A percentile compares a stretch with the other conserved stretches of the same genome.
These are phyloP conservation scores for Mionectes olivaceus DNA, from an alignment of 2,797 vertebrate species.

Conservation along the genomic window DNA sequence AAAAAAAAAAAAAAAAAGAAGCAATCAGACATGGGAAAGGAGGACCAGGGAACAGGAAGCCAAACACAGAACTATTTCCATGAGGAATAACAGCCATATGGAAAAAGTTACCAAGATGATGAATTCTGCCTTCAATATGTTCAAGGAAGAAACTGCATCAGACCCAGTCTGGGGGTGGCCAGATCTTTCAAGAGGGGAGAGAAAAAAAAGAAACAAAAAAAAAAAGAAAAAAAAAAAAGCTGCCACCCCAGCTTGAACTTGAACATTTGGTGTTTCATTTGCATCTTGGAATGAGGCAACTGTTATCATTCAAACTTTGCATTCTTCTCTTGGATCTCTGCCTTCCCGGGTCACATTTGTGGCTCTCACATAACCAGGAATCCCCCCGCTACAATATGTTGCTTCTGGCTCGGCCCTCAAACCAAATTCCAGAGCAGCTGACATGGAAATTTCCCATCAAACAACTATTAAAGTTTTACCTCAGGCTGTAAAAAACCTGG, in stretches of 20 bases:
- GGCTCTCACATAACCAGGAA: slow-evolving; percentile 73
- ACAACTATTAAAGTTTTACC: slow-evolving; percentile 55
- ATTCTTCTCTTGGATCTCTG: slow-evolving; percentile 57
- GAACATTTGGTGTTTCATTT: slow-evolving; percentile 74
- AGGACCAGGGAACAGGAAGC: slow-evolving; percentile 50
- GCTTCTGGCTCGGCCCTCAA: slow-evolving; percentile 57
- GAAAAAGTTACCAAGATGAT: slow-evolving; percentile 69
- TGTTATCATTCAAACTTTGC: slow-evolving; percentile 60
- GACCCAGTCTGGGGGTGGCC: slow-evolving; percentile 64
- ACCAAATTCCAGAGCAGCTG: slow-evolving; percentile 67
- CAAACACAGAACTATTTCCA: slow-evolving; percentile 62
- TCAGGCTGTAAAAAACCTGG: slow-evolving; percentile 42
- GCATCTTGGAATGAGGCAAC: slow-evolving; percentile 63
- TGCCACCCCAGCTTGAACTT: slow-evolving; percentile 64
- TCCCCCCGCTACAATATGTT: slow-evolving; percentile 66
- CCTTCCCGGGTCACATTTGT: slow-evolving; percentile 63
- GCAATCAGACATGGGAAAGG: background rate
- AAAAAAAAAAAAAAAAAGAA: too few relatives aligned
- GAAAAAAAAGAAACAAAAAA: too few relatives aligned
- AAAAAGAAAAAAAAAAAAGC: background rate
- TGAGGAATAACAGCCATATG: slow-evolving; percentile 67
- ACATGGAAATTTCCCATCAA: slow-evolving; percentile 71
- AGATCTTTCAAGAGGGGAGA: background rate
- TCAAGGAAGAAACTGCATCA: slow-evolving; percentile 57
- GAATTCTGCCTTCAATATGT: slow-evolving; percentile 71